Percentiles rank a stretch among this genome's conserved stretches.
These are phyloP conservation scores for Tetheella fluctuosa DNA, from an alignment of 2,888 invertebrate genomes.

Conservation along the genomic window DNA sequence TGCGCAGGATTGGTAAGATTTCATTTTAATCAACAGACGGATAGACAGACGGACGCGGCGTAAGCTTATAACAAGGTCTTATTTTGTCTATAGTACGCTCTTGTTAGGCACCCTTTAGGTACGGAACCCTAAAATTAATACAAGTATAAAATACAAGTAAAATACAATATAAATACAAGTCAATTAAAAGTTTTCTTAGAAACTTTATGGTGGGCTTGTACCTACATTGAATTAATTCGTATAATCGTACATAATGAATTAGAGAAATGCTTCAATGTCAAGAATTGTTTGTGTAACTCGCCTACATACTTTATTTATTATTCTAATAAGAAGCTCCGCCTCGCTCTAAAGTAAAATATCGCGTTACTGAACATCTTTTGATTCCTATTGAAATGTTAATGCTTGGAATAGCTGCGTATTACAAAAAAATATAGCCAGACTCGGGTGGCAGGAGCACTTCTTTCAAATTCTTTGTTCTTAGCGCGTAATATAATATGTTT, in stretches of 20 bases:
- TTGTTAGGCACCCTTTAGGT: no score
- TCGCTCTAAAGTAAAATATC: not conserved
- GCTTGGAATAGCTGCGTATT: not conserved
- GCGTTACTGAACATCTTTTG: not conserved
- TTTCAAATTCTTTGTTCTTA: not conserved
- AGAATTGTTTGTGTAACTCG: not conserved
- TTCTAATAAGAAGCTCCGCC: not conserved
- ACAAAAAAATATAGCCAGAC: not conserved
- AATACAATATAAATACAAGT: no score
- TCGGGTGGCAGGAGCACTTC: not conserved
- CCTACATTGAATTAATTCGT: no score
- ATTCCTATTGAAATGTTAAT: conserved; percentile 2
- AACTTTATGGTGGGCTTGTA: no score
- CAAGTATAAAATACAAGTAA: no score
- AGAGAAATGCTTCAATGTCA: not conserved
- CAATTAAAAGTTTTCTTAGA: no score
- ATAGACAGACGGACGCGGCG: no score
- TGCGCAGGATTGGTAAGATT: no score
- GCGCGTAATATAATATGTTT: not conserved
- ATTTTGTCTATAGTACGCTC: no score
- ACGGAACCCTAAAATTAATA: no score
- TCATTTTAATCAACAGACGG: no score
- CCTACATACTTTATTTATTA: conserved; percentile 1
- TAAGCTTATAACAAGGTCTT: no score
- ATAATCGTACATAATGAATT: not conserved